Evolutionary conservation across 2,888 invertebrate genomes (phyloP).

Genomic region (Acheta domesticus): DNA sequence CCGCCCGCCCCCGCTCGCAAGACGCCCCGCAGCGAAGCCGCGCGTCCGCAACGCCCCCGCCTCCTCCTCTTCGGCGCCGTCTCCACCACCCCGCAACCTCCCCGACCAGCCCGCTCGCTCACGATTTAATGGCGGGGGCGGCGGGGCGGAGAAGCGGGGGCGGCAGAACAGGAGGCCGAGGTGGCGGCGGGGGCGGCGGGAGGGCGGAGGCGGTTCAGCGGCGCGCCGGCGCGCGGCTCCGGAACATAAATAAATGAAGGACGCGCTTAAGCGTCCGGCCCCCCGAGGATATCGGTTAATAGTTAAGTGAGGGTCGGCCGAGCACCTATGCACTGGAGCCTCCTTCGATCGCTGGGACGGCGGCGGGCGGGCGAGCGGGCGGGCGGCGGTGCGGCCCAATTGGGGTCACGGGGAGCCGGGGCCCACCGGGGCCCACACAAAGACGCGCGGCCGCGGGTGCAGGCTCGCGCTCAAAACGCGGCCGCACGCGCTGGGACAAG

Average conservation of each 20-base stretch:
- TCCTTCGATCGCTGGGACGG: not conserved
- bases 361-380: not conserved
- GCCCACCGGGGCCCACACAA: not conserved
- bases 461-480: too few relatives aligned
- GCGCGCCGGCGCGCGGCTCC: not conserved
- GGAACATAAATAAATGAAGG: slow-evolving; percentile 5
- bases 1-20: not conserved
- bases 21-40: not conserved
- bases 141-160: not conserved
- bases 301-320: not conserved
- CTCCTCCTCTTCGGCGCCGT: not conserved
- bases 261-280: not conserved
- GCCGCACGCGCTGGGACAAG: too few relatives aligned
- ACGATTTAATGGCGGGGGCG: not conserved
- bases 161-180: too few relatives aligned
- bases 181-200: too few relatives aligned
- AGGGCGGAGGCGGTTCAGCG: too few relatives aligned
- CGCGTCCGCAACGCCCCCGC: not conserved
- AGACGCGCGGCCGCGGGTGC: too few relatives aligned
- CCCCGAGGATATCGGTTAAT: not conserved
- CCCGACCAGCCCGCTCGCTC: not conserved
- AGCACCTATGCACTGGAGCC: not conserved
- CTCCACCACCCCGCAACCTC: not conserved
- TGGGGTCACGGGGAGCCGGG: not conserved
- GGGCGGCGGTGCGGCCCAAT: not conserved